Base-by-base conservation (phyloP, 2,888 invertebrate genomes). In the Drosophila helvetica region DNA sequence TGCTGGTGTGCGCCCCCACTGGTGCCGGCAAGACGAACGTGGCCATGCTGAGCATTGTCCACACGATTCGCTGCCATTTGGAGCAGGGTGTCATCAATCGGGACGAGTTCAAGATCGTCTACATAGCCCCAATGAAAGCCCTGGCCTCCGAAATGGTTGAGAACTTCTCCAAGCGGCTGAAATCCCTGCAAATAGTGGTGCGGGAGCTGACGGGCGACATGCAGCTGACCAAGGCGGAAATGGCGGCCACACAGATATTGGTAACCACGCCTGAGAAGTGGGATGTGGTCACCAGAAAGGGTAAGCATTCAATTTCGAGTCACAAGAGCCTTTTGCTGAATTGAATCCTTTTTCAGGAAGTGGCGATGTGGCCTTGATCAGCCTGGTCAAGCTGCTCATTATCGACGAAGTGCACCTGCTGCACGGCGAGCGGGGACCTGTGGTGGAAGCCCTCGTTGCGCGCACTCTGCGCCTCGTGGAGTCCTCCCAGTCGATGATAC, bases 121-220 rank as follows among this genome's bases (percentile, higher is more conserved):
- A 99, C 92, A 97, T 99, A 79, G 99, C 99, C 0, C 99, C 99
- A 2, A 99, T 99, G 99, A 99, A 99, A 93, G 99, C 99, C 0
- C 92, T 99, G 46, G 99, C 99, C 0, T 96, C 99, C 0, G 99
- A 99, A 93, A 99, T 99, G 98, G 98, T 99, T 0, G 94, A 95
- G 0, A 99, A 97, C 91, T 99, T 99, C 92, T 95, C 96, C 5
- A 95, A 95, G 82, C 94, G 97, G 56, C 93, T 99, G 1, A 93
- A 94, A 45, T 94, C 95, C 0, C 89, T 95, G 30, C 98, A 98
- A 7, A 95, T 99, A 27, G 90, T 93, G 0, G 99, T 99, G 0
- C 94, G 96, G 58, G 99, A 99, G 92, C 92, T 99, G 77, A 99
- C 99, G 0, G 99, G 99, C 17, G 99, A 99, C 91, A 99, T 99